Conservation (phyloP, 2,888 invertebrate genomes). For the Lydus trimaculatus region DNA sequence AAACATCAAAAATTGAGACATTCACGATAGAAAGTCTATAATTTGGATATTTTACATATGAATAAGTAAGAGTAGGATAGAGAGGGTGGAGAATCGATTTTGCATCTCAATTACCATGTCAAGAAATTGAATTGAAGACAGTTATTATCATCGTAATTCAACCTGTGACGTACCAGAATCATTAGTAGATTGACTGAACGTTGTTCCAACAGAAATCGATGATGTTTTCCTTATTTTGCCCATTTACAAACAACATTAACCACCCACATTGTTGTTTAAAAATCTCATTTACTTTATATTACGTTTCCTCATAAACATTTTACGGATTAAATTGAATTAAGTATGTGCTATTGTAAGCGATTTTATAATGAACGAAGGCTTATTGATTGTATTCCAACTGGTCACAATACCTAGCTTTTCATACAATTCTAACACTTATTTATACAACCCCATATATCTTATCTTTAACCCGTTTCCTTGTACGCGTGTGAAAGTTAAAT, state of each 20-base stretch:
- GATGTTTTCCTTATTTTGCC: too few species aligned
- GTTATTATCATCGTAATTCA: background rate
- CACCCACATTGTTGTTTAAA: too few species aligned
- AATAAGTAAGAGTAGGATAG: background rate
- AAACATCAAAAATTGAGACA: too few species aligned
- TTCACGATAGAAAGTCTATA: too few species aligned
- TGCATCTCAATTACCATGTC: background rate
- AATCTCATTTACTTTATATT: background rate
- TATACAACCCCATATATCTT: background rate
- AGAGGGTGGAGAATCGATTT: background rate
- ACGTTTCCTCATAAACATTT: background rate
- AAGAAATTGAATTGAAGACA: background rate
- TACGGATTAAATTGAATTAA: conserved; percentile 7
- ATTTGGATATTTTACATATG: background rate
- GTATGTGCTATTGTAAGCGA: background rate
- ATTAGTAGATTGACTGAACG: too few species aligned
- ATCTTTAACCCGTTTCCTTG: background rate
- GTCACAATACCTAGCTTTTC: conserved; percentile 1
- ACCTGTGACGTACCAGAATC: background rate
- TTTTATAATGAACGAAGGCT: conserved; percentile 9
- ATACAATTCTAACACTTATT: conserved; percentile 1
- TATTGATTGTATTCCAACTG: conserved; percentile 9
- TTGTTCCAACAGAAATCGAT: too few species aligned
- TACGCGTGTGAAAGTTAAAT: background rate
- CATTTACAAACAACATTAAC: too few species aligned